A percentile compares a stretch with the other conserved stretches of the same genome.
Evolutionary conservation across 1,140 invertebrate species (phyloP).

Genomic region (Cecropterus lyciades): DNA sequence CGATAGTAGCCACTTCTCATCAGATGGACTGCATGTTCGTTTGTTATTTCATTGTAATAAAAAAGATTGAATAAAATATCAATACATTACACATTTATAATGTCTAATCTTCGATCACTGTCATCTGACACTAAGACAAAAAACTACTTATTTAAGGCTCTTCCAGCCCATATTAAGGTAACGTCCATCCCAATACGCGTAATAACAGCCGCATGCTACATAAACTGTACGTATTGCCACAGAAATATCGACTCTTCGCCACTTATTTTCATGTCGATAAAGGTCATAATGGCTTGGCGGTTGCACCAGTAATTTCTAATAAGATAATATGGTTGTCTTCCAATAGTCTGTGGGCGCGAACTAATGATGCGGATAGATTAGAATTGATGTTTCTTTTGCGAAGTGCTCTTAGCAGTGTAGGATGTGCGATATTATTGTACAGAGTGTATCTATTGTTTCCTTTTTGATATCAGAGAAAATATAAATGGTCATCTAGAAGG

Average conservation of each 20-base stretch:
- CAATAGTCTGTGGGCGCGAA: conserved; percentile 48
- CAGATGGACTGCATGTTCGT: no score
- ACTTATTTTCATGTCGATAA: conserved; percentile 41
- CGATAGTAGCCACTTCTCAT: no score
- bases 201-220: conserved; percentile 55
- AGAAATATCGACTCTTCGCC: conserved; percentile 45
- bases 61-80: no score
- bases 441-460: no score
- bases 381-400: conserved; percentile 48
- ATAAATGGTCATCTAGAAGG: no score
- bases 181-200: conserved; percentile 45
- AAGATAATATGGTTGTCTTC: conserved; percentile 56
- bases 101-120: no score
- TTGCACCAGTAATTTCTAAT: conserved; percentile 58
- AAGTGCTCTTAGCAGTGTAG: conserved; percentile 31
- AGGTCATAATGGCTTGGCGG: conserved; percentile 44
- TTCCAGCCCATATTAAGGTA: conserved; percentile 36
- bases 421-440: conserved; percentile 6
- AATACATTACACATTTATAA: no score
- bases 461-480: no score
- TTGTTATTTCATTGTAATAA: no score
- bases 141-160: conserved; percentile 10
- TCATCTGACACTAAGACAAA: no score
- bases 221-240: conserved; percentile 52
- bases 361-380: conserved; percentile 51